Evolutionary conservation across 2,113 vertebrate species (phyloP).

Genomic region (Vimba vimba): DNA sequence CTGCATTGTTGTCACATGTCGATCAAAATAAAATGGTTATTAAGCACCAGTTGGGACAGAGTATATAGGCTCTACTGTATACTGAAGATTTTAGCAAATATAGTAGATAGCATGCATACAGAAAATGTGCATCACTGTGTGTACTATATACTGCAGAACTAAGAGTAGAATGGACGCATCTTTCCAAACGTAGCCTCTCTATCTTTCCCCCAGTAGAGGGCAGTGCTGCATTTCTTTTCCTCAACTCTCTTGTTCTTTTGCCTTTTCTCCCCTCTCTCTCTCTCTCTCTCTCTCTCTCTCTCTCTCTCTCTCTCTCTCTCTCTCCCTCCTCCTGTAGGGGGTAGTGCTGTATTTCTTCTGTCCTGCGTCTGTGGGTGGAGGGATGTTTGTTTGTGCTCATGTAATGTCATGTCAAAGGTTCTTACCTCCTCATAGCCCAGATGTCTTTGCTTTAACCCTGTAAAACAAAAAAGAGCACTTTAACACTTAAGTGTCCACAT

Average conservation of each 20-base stretch:
- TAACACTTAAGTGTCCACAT: not conserved
- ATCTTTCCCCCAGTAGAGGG: not conserved
- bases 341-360: constrained; percentile 26
- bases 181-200: not conserved
- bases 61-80: not conserved
- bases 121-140: not conserved
- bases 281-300: not conserved
- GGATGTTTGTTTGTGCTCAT: constrained; percentile 19
- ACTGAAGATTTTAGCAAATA: not conserved
- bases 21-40: not conserved
- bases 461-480: constrained; percentile 9
- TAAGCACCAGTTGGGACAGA: not conserved
- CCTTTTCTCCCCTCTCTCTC: not conserved
- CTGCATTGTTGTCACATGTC: not conserved
- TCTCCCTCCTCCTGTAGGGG: constrained; percentile 4
- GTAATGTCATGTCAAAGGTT: not conserved
- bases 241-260: not conserved
- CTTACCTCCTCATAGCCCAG: constrained; percentile 72
- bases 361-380: constrained; percentile 18
- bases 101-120: not conserved
- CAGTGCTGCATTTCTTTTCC: not conserved
- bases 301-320: too few relatives aligned
- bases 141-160: not conserved
- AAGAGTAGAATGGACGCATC: not conserved
- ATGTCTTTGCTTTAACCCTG: constrained; percentile 70